Conservation (phyloP, 2,797 vertebrate genomes). For the Phoxinus dragarum region DNA sequence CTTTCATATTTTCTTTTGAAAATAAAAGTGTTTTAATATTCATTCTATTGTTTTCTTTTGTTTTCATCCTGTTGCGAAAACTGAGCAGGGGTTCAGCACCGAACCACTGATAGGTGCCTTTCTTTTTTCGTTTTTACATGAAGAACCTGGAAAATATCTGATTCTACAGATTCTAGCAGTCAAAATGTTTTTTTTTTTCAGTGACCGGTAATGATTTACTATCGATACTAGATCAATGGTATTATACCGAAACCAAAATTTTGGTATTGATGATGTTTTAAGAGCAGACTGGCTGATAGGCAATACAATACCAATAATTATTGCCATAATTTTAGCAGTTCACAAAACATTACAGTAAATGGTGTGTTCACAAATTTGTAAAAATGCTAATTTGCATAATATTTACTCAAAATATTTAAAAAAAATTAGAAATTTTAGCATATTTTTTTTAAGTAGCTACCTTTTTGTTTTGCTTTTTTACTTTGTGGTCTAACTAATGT, state of each 20-base stretch:
- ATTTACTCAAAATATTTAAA: neutral
- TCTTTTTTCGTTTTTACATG: neutral
- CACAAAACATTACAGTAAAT: neutral
- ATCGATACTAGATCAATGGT: neutral
- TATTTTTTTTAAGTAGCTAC: neutral
- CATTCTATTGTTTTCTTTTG: neutral
- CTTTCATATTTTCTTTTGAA: neutral
- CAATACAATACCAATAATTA: neutral
- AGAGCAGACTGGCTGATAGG: neutral
- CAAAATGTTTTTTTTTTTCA: neutral
- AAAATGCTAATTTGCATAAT: neutral
- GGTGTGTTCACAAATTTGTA: neutral
- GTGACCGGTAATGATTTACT: neutral
- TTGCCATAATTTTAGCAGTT: neutral
- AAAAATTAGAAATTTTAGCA: neutral
- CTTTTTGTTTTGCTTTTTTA: neutral
- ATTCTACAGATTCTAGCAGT: constrained; percentile 1
- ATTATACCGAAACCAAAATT: neutral
- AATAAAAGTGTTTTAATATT: neutral
- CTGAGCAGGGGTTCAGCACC: neutral
- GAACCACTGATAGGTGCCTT: neutral
- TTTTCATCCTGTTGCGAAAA: neutral
- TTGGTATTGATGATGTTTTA: neutral
- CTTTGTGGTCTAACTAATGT: neutral
- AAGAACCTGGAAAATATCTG: neutral